Percentiles rank a stretch among this genome's conserved stretches.
Evolutionary conservation across 2,797 vertebrate species (phyloP).

Genomic region (Danio kyathit): DNA sequence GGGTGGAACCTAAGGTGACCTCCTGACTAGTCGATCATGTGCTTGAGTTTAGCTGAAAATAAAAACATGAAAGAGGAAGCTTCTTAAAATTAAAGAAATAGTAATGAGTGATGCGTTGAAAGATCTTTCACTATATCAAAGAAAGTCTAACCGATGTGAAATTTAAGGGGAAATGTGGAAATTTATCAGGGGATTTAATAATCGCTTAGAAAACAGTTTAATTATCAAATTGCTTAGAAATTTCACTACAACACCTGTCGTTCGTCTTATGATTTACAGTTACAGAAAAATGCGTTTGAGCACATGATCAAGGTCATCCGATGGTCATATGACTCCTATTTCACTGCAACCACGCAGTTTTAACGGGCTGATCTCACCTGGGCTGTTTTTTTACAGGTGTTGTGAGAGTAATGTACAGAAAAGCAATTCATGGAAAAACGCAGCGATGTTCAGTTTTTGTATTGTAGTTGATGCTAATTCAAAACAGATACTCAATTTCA

Average conservation of each 20-base stretch:
- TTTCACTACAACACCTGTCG: not conserved
- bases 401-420: not conserved
- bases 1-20: not conserved
- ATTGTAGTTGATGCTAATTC: not conserved
- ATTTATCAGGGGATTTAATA: not conserved
- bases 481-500: not conserved
- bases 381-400: constrained; percentile 3
- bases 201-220: not conserved
- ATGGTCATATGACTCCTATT: constrained; percentile 32
- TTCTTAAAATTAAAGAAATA: not conserved
- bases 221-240: not conserved
- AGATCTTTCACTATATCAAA: not conserved
- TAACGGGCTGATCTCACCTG: not conserved
- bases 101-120: not conserved
- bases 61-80: not conserved
- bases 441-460: not conserved
- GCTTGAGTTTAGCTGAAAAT: constrained; percentile 2
- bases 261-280: not conserved
- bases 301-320: constrained; percentile 16
- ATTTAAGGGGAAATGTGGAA: not conserved
- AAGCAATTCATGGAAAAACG: not conserved
- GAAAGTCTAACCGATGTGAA: not conserved
- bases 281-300: not conserved
- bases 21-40: constrained; percentile 30
- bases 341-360: not conserved